Conservation (phyloP, 2,888 invertebrate species). For the Patella pellucida region DNA sequence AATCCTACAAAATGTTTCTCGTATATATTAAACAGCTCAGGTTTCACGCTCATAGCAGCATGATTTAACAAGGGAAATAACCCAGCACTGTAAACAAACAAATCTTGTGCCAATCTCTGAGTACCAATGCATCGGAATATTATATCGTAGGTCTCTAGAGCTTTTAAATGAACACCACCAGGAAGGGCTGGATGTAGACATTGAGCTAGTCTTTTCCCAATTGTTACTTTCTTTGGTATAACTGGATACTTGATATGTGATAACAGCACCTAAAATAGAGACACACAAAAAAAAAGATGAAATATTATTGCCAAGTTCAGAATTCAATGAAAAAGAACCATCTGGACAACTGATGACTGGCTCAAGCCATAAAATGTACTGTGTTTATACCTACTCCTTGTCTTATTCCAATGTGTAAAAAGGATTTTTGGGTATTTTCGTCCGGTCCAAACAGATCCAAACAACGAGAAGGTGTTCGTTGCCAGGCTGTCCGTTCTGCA, state of each 20-base stretch:
- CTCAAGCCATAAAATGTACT: not conserved
- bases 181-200: constrained; percentile 94
- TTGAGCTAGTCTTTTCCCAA: constrained; percentile 91
- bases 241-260: constrained; percentile 86
- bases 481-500: too few relatives aligned
- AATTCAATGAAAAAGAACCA: not conserved
- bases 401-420: not conserved
- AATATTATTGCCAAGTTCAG: not conserved
- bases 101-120: constrained; percentile 81
- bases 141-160: constrained; percentile 90
- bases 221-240: constrained; percentile 87
- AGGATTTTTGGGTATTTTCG: too few relatives aligned
- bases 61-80: constrained; percentile 89
- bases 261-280: constrained; percentile 78
- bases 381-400: not conserved
- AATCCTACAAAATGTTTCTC: constrained; percentile 89
- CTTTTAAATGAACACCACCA: constrained; percentile 91
- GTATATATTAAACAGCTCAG: constrained; percentile 84
- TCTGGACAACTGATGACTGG: too few relatives aligned
- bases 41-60: constrained; percentile 91
- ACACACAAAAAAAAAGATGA: constrained; percentile 8
- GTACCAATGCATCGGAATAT: constrained; percentile 91
- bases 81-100: constrained; percentile 85
- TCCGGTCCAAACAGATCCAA: too few relatives aligned
- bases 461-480: too few relatives aligned